A percentile compares a stretch with the other conserved stretches of the same genome.
phyloP scores from a whole-genome alignment of 2,797 vertebrate species.

The Macropus fuliginosus region DNA sequence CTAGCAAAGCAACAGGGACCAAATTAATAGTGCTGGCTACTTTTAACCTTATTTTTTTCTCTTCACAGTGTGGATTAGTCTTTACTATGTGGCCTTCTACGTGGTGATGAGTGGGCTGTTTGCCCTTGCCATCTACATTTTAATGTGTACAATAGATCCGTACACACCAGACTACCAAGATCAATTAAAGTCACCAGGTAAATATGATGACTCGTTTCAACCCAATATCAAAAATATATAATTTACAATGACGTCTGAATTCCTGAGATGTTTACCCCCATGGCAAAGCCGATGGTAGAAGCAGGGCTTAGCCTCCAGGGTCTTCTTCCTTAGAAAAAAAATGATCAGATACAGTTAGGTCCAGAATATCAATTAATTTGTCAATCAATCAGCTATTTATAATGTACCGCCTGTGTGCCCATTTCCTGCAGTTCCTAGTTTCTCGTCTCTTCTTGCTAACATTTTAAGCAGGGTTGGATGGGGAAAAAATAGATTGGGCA shows the following conservation, averaged over 20 bases:
- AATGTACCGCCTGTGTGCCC: not conserved
- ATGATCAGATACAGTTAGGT: not conserved
- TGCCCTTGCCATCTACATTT: constrained; percentile 87
- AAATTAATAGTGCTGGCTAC: not conserved
- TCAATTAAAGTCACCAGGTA: constrained; percentile 92
- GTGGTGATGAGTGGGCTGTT: constrained; percentile 91
- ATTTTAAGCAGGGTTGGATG: not conserved
- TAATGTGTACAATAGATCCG: constrained; percentile 90
- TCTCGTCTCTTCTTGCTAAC: not conserved
- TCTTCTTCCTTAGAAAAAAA: not conserved
- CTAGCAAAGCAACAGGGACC: not conserved
- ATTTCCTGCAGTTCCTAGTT: not conserved
- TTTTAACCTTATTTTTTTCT: not conserved
- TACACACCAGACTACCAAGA: constrained; percentile 93
- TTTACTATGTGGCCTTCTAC: constrained; percentile 94
- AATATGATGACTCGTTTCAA: not conserved
- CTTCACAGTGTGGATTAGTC: constrained; percentile 92
- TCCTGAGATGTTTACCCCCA: not conserved
- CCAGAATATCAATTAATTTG: not conserved
- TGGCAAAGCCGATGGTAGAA: not conserved
- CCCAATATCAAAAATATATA: not conserved
- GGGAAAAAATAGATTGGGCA: not conserved
- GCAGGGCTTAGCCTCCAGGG: not conserved
- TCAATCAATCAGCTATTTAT: not conserved
- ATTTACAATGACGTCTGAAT: not conserved